Evolutionary conservation across 2,797 vertebrate genomes (phyloP), one percentile per base, ranked within the genome.

Genomic region (Leptatherina wallacei): DNA sequence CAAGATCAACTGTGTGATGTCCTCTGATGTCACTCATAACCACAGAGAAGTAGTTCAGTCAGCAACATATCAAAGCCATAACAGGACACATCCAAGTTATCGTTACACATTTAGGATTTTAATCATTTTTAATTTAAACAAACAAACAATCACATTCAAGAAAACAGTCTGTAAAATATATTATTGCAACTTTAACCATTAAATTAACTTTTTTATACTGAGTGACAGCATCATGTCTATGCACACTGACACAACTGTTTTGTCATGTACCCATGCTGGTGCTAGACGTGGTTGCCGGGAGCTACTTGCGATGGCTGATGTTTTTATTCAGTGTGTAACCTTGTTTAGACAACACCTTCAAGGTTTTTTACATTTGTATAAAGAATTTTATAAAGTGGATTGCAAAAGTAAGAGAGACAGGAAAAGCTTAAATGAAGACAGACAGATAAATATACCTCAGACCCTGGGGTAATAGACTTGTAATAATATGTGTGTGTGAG

Each of bases 371-470:
- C 63, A 72, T 49, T 20, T 0, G 2, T 30, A 22, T 12, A 4
- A 71, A 42, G 13, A 49, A 3, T 55, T 59, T 64, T 59, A 59
- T 2, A 35, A 63, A 82, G 33, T 73, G 61, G 80, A 73, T 32
- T 62, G 55, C 20, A 62, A 66, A 75, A 71, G 33, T 56, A 16
- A 56, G 27, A 64, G 24, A 65, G 58, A 79, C 55, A 60, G 54
- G 57, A 59, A 70, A 60, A 51, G n/a, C 36, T 29, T 22, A 9
- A 73, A 86, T 42, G 52, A 71, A 81, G 59, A 80, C 35, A 69
- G 70, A 73, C 52, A 64, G 67, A 81, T 61, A 69, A 75, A 77
- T 12, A 64, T 13, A 71, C 63, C 61, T 69, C n/a, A 24, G 0
- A 52, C 65, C 52, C 47, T 0, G 10, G 63, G 66, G 78, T 61